Base-by-base conservation (phyloP, 2,888 invertebrate genomes). In the Mesorhabditis belari region DNA sequence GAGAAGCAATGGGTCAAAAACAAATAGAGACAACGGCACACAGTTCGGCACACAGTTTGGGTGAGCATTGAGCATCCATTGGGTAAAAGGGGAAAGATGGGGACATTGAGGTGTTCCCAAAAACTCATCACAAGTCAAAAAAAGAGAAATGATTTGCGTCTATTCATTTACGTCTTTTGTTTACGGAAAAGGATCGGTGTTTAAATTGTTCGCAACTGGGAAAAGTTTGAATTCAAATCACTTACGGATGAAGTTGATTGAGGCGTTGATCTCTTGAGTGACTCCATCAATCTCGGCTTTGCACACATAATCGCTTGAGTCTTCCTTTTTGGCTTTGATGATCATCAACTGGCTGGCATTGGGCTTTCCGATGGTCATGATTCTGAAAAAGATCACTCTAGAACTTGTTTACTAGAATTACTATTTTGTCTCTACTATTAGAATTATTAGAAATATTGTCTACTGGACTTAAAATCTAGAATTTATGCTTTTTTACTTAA, bases 201-300 rank as follows among this genome's bases (percentile, higher is more conserved):
- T n/a, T n/a, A n/a, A n/a, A n/a, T n/a, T n/a, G n/a, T n/a, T n/a
- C n/a, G n/a, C n/a, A n/a, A n/a, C n/a, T n/a, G n/a, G n/a, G n/a
- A n/a, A n/a, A n/a, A n/a, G n/a, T n/a, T n/a, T n/a, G n/a, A n/a
- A n/a, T n/a, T n/a, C n/a, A 9, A 35, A 35, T 17, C 12, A 66
- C 69, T 57, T 17, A 73, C 73, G 69, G 35, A 73, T 68, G 61
- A 73, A 73, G 59, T 63, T 65, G 24, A 73, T 69, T 25, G 63
- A 61, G 25, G 73, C 70, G 4, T 57, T 54, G 1, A 66, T 35
- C 60, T 69, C 66, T 55, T 71, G 64, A 17, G 51, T 58, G 25
- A 66, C 66, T 3, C 65, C 73, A 12, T 56, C 50, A 23, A 73
- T 63, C 49, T 63, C 64, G 9, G 66, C 64, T 53, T 62, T 63